Base-by-base conservation (phyloP, 2,797 vertebrate genomes). In the Rhinogobio ventralis region DNA sequence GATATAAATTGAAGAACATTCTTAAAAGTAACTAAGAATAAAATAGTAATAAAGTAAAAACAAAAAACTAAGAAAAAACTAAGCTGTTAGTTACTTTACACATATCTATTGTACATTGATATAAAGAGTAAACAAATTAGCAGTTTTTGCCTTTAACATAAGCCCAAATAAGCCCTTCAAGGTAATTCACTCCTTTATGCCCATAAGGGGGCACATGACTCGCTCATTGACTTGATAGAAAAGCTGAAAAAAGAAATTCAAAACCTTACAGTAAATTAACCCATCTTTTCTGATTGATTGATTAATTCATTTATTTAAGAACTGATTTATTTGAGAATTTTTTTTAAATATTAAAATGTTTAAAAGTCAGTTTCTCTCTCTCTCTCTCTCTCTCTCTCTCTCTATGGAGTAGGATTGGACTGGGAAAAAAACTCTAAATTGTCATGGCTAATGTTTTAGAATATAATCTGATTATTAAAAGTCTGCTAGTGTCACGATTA, bases 191-290 rank as follows among this genome's bases (percentile, higher is more conserved):
- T n/a, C 55, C 19, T 46, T 62, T 25, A 19, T 36, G 69, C 28
- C 53, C 55, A 82, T 71, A 39, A 73, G 69, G 68, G 68, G 68
- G 53, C 80, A 81, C 49, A 28, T 60, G 79, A 28, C 36, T 42
- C 79, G 15, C 23, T 4, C 28, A 0, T 6, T 55, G 33, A 69
- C 30, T 68, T 53, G n/a, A 15, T 73, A 30, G n/a, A 14, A 64
- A 28, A 66, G 28, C 77, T 51, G 19, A 4, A 45, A 64, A 46
- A 60, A 79, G 2, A 49, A 64, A 33, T 11, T 78, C 5, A 45
- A 46, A 62, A 20, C 2, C 2, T 19, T 28, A 60, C 25, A 45
- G 33, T 60, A 42, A 7, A 62, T 3, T 33, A 2, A 23, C 3
- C 17, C 19, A 23, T 39, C 8, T 25, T 60, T 25, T 60, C 10